A percentile compares a stretch with the other conserved stretches of the same genome.
Evolutionary conservation across 2,888 invertebrate species (phyloP).

Genomic region (Capitulum mitella): DNA sequence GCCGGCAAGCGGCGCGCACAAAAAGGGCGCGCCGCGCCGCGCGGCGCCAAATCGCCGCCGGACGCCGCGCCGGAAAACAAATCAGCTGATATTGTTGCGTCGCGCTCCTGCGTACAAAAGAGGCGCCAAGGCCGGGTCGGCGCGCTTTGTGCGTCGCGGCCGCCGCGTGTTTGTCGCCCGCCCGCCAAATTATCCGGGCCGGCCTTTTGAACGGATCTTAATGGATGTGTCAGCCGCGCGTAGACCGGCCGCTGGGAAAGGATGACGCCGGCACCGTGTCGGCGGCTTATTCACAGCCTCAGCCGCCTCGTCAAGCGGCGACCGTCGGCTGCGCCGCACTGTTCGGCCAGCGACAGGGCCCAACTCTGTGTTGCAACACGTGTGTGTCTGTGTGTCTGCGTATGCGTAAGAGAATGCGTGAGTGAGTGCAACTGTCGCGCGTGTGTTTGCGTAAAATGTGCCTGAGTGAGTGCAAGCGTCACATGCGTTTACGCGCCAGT

Average conservation of each 20-base stretch:
- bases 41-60: not conserved
- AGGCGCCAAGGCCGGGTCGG: not conserved
- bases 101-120: not conserved
- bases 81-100: not conserved
- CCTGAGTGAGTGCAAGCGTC: too few relatives aligned
- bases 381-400: too few relatives aligned
- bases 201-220: not conserved
- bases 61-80: not conserved
- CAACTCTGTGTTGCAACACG: too few relatives aligned
- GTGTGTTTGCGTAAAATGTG: too few relatives aligned
- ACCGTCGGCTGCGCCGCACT: not conserved
- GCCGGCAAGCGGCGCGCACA: not conserved
- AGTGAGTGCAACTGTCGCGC: too few relatives aligned
- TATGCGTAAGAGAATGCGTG: too few relatives aligned
- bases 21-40: not conserved
- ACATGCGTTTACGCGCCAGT: too few relatives aligned
- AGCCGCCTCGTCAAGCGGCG: not conserved
- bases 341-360: not conserved
- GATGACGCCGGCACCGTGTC: not conserved
- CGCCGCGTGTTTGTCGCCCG: not conserved
- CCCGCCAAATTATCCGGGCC: not conserved
- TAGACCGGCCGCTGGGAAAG: not conserved
- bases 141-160: not conserved
- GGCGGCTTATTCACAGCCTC: not conserved
- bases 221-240: not conserved